These are phyloP conservation scores for Callionymus lyra DNA, from an alignment of 2,113 vertebrate species.

Conservation along the genomic window DNA sequence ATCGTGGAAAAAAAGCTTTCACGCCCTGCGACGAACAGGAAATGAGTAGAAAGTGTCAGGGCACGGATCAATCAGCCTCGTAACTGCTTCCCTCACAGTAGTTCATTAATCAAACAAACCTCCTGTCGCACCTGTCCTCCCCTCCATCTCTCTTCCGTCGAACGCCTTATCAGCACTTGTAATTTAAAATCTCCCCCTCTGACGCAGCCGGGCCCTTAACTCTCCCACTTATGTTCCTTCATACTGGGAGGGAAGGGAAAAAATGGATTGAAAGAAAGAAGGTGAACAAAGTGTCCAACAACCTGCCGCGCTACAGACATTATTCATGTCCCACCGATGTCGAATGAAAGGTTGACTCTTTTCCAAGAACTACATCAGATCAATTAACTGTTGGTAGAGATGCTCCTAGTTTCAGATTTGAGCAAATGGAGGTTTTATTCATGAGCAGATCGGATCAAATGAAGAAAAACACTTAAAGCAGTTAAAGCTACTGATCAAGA, in stretches of 20 bases:
- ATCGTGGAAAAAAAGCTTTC: too few relatives aligned
- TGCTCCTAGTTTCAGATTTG: too few relatives aligned
- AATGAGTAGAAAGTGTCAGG: constrained; percentile 1
- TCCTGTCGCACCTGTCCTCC: constrained; percentile 10
- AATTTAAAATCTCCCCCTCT: constrained; percentile 32
- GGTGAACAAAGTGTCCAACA: neutral
- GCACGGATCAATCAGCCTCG: constrained; percentile 13
- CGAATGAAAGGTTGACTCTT: too few relatives aligned
- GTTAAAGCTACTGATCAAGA: too few relatives aligned
- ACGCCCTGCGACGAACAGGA: neutral
- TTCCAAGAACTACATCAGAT: too few relatives aligned
- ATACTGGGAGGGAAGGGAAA: constrained; percentile 1
- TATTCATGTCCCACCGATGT: neutral
- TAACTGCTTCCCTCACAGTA: constrained; percentile 6
- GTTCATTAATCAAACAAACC: constrained; percentile 30
- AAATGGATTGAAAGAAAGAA: constrained; percentile 8
- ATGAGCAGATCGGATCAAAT: too few relatives aligned
- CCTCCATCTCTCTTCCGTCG: constrained; percentile 23
- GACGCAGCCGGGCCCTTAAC: constrained; percentile 7
- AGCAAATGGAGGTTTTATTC: too few relatives aligned
- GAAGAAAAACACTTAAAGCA: too few relatives aligned
- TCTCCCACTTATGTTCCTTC: constrained; percentile 31
- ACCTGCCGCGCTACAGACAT: neutral
- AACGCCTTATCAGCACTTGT: constrained; percentile 12
- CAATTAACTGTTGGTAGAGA: too few relatives aligned